These are phyloP conservation scores for Drosophila ercepeae DNA, from an alignment of 1,140 invertebrate species.

Conservation along the genomic window DNA sequence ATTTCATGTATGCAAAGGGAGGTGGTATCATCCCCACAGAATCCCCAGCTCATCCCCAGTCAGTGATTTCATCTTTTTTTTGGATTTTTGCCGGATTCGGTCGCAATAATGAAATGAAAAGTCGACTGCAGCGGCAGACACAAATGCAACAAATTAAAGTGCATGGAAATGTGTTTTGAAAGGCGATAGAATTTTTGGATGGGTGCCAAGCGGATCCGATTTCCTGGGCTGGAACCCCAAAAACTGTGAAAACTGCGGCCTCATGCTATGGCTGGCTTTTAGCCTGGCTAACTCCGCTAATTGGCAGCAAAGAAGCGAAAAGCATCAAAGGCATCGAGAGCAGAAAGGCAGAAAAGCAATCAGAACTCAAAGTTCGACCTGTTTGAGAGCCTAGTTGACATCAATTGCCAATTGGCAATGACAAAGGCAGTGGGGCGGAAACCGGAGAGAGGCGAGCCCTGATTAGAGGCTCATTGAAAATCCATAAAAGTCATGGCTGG, in stretches of 20 bases:
- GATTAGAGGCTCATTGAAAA: constrained; percentile 70
- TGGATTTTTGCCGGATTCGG: constrained; percentile 9
- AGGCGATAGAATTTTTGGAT: constrained; percentile 54
- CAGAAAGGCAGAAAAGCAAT: constrained; percentile 43
- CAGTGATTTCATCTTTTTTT: constrained; percentile 13
- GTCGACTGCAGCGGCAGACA: constrained; percentile 37
- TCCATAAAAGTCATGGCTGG: constrained; percentile 52
- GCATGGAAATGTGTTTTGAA: constrained; percentile 41
- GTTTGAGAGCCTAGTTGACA: constrained; percentile 43
- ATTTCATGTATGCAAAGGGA: constrained; percentile 47
- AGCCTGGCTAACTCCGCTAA: constrained; percentile 41
- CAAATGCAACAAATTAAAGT: constrained; percentile 49
- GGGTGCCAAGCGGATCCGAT: constrained; percentile 41
- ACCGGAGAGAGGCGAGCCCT: constrained; percentile 14
- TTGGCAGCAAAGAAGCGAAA: constrained; percentile 26
- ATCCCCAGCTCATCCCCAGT: constrained; percentile 14
- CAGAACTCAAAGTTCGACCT: constrained; percentile 46
- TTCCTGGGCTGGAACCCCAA: background rate
- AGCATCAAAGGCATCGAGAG: constrained; percentile 15
- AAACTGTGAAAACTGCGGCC: constrained; percentile 15
- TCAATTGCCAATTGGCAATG: constrained; percentile 62
- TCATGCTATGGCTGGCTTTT: constrained; percentile 13
- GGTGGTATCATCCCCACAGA: background rate
- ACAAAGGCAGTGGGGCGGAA: constrained; percentile 26
- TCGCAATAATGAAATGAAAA: constrained; percentile 71